Conservation (phyloP, 2,797 vertebrate species). For the Poecile montanus region DNA sequence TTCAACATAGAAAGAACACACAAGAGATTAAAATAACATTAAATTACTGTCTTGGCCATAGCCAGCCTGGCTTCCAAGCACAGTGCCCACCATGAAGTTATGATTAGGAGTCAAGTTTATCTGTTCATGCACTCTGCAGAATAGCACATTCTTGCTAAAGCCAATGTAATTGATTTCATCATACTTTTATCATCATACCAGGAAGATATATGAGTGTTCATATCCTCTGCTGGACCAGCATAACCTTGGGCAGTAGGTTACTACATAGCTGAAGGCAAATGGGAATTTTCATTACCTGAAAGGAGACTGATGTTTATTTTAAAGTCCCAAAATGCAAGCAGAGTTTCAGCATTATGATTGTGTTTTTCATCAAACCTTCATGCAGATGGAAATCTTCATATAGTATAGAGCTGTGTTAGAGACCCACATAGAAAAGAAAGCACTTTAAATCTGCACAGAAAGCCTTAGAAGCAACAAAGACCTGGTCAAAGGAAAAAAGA, state of each 20-base stretch:
- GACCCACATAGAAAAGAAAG: not conserved
- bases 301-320: not conserved
- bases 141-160: not conserved
- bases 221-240: not conserved
- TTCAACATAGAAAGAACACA: not conserved
- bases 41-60: not conserved
- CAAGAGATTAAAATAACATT: not conserved
- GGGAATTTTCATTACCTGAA: not conserved
- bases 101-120: not conserved
- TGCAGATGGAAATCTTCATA: not conserved
- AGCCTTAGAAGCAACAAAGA: not conserved
- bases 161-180: not conserved
- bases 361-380: not conserved
- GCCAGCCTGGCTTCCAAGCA: not conserved
- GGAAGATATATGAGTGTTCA: not conserved
- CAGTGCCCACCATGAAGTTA: fast-evolving
- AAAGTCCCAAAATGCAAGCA: not conserved
- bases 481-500: not conserved
- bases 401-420: not conserved
- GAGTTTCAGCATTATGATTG: not conserved
- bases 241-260: not conserved
- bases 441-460: not conserved
- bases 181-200: not conserved
- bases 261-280: not conserved
- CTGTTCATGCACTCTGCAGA: not conserved